phyloP scores from a whole-genome alignment of 2,888 invertebrate genomes.

The Dasysyrphus albostriatus region DNA sequence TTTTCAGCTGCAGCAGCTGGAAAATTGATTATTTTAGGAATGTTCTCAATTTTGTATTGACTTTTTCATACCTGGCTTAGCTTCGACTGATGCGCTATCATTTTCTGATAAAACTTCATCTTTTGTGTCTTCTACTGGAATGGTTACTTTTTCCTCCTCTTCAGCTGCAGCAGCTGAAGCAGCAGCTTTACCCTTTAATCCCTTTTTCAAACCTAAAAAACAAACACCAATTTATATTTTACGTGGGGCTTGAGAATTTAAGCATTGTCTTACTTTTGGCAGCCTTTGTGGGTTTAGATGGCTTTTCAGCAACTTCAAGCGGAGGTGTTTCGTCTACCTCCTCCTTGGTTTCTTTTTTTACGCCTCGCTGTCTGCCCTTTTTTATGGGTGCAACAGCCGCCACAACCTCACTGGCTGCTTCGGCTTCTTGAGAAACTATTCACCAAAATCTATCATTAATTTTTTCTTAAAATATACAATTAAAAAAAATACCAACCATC shows the following conservation, averaged over 20 bases:
- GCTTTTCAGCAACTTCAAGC: slow-evolving; percentile 46
- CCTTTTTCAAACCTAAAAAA: slow-evolving; percentile 45
- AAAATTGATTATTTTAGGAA: not conserved
- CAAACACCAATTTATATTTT: not conserved
- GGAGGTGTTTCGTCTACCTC: slow-evolving; percentile 53
- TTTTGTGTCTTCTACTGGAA: slow-evolving; percentile 1
- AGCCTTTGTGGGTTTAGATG: slow-evolving; percentile 45
- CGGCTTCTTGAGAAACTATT: slow-evolving; percentile 25
- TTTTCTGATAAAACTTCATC: slow-evolving; percentile 31
- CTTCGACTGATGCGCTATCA: slow-evolving; percentile 23
- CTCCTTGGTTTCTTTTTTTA: slow-evolving; percentile 55
- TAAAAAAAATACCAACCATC: slow-evolving; percentile 45
- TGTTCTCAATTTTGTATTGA: not conserved
- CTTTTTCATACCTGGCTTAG: slow-evolving; percentile 49
- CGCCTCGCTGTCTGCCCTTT: slow-evolving; percentile 49
- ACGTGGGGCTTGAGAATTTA: not conserved
- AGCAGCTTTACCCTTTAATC: slow-evolving; percentile 34
- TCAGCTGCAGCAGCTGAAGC: not conserved
- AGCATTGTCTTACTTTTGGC: slow-evolving; percentile 28
- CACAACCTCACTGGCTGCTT: slow-evolving; percentile 7
- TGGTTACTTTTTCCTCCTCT: not conserved
- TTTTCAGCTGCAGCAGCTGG: slow-evolving; percentile 40
- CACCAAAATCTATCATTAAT: not conserved
- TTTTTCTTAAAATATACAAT: not conserved
- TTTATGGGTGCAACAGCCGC: slow-evolving; percentile 32